Evolutionary conservation across 2,888 invertebrate species (phyloP), one percentile per base, ranked within the genome.

Genomic region (Teleiodes luculella): DNA sequence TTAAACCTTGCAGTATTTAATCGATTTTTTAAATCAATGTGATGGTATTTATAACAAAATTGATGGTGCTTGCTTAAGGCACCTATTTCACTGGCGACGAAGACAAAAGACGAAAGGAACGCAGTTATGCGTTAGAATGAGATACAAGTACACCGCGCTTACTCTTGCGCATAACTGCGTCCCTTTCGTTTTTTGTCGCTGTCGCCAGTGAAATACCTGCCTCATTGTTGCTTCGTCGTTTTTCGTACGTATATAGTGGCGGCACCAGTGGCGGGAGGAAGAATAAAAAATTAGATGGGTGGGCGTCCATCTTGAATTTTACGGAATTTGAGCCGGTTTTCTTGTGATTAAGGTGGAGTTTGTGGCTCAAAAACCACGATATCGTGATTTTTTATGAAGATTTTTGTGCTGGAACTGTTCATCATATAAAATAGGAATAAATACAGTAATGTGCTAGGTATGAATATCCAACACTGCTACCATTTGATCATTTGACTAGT

Each of bases 241-340:
- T n/a, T n/a, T n/a, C n/a, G n/a, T n/a, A n/a, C 20, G 37, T 37
- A 14, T 37, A 13, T 59, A 57, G 48, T 48, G n/a, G n/a, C n/a
- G n/a, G n/a, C n/a, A n/a, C n/a, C 47, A 54, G 53, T 58, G 57
- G 53, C 60, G 52, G 56, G 56, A 57, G 65, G 67, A 72, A 68
- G 72, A 74, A 78, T 62, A 64, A 64, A 64, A 70, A 69, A 67
- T 65, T 75, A 76, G 78, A 92, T 91, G 92, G 91, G 92, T 92
- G 92, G 91, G 93, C 93, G 92, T 94, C 94, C 94, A 94, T 94
- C 93, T 94, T 94, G 94, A 92, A 93, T 92, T 92, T 91, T 91
- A 90, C 91, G 92, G 91, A 91, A 91, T 92, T 91, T 92, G 93
- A 93, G 93, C 94, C 94, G 94, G 94, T 92, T 90, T 86, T 89